These are phyloP conservation scores for Dicentrarchus labrax DNA, from an alignment of 2,113 vertebrate species.

Conservation along the genomic window DNA sequence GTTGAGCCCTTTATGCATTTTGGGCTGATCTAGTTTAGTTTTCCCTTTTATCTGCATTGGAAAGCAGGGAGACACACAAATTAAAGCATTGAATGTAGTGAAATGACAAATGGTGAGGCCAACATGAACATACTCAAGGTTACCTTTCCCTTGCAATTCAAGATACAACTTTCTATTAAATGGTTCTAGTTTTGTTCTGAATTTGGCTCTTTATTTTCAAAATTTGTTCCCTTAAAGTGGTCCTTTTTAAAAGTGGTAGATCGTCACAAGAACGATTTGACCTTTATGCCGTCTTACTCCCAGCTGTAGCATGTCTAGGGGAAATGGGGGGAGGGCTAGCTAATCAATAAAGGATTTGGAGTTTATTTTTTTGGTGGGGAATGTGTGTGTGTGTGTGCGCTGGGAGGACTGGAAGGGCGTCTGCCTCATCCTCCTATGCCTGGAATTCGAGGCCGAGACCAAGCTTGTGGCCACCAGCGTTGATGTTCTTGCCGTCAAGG, in stretches of 20 bases:
- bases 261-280: constrained; percentile 77
- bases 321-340: constrained; percentile 86
- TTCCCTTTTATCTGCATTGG: constrained; percentile 52
- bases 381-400: constrained; percentile 44
- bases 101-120: constrained; percentile 54
- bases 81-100: constrained; percentile 65
- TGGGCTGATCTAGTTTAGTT: constrained; percentile 16
- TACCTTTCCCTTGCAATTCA: constrained; percentile 55
- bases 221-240: constrained; percentile 81
- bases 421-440: constrained; percentile 86
- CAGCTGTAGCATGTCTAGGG: constrained; percentile 88
- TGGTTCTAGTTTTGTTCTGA: constrained; percentile 53
- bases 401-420: constrained; percentile 37
- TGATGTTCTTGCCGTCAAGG: constrained; percentile 97
- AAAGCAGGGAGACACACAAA: constrained; percentile 61
- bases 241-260: constrained; percentile 83
- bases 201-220: constrained; percentile 53
- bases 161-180: constrained; percentile 35
- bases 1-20: constrained; percentile 14
- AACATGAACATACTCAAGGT: constrained; percentile 42
- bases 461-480: constrained; percentile 96
- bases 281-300: constrained; percentile 84
- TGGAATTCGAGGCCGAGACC: constrained; percentile 97
- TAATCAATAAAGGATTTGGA: constrained; percentile 88
- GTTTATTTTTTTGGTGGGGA: constrained; percentile 63